Conservation (phyloP, 1,140 invertebrate species). For the Antheraea pernyi region DNA sequence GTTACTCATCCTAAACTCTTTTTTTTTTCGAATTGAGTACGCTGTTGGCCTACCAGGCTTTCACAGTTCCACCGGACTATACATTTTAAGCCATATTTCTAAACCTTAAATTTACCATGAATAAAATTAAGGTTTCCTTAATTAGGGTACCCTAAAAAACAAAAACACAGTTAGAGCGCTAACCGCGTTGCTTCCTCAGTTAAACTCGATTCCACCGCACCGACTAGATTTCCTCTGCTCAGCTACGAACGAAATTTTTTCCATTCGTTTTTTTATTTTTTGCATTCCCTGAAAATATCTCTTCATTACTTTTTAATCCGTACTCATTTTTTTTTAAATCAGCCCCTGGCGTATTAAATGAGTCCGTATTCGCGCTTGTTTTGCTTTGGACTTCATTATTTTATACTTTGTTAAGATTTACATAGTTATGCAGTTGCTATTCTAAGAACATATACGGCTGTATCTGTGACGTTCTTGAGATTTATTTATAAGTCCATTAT, state of each 20-base stretch:
- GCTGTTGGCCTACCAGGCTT: no score
- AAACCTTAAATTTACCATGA: no score
- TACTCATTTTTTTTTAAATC: neutral
- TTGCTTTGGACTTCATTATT: neutral
- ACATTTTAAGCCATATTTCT: no score
- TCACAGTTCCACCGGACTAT: no score
- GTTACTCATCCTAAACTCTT: no score
- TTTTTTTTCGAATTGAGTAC: no score
- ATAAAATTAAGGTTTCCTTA: no score
- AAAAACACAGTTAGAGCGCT: constrained; percentile 7
- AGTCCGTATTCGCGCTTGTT: neutral
- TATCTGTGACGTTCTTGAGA: no score
- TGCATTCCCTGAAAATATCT: constrained; percentile 5
- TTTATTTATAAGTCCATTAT: no score
- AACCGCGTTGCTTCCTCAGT: constrained; percentile 12
- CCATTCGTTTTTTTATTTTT: constrained; percentile 3
- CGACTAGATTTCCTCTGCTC: constrained; percentile 9
- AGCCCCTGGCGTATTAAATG: neutral
- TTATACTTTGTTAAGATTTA: neutral
- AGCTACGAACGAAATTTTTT: constrained; percentile 6
- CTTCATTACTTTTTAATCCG: constrained; percentile 10
- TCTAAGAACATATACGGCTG: no score
- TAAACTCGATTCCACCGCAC: constrained; percentile 15
- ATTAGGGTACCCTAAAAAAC: constrained; percentile 6
- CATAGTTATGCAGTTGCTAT: no score